These are phyloP conservation scores for Pollenia amentaria DNA, from an alignment of 2,888 invertebrate species.

Conservation along the genomic window DNA sequence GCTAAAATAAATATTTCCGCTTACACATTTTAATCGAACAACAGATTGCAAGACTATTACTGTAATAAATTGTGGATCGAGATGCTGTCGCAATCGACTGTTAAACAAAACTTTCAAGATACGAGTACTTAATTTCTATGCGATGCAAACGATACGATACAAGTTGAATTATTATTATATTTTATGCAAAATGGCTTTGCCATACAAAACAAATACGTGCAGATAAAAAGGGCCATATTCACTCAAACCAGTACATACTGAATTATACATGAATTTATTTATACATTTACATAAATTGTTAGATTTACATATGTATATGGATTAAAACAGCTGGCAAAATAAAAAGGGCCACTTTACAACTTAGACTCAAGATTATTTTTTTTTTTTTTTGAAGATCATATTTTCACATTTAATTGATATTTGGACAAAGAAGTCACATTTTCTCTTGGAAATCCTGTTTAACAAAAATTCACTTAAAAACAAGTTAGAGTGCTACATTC, in stretches of 20 bases:
- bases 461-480: too few relatives aligned
- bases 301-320: not conserved
- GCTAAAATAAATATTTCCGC: not conserved
- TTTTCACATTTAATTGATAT: too few relatives aligned
- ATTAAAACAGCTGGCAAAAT: not conserved
- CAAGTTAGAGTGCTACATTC: too few relatives aligned
- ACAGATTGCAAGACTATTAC: constrained; percentile 46
- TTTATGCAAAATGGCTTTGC: constrained; percentile 25
- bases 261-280: not conserved
- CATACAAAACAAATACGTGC: not conserved
- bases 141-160: constrained; percentile 2
- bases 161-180: constrained; percentile 26
- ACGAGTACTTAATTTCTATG: constrained; percentile 20
- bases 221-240: not conserved
- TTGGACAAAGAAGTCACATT: too few relatives aligned
- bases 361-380: too few relatives aligned
- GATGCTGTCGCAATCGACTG: constrained; percentile 62
- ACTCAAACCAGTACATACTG: not conserved
- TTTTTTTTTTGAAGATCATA: too few relatives aligned
- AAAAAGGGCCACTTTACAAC: not conserved
- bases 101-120: constrained; percentile 42
- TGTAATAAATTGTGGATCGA: constrained; percentile 63
- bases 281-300: not conserved
- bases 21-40: constrained; percentile 6
- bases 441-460: too few relatives aligned